phyloP scores from a whole-genome alignment of 2,113 vertebrate species.

The Pipra filicauda region DNA sequence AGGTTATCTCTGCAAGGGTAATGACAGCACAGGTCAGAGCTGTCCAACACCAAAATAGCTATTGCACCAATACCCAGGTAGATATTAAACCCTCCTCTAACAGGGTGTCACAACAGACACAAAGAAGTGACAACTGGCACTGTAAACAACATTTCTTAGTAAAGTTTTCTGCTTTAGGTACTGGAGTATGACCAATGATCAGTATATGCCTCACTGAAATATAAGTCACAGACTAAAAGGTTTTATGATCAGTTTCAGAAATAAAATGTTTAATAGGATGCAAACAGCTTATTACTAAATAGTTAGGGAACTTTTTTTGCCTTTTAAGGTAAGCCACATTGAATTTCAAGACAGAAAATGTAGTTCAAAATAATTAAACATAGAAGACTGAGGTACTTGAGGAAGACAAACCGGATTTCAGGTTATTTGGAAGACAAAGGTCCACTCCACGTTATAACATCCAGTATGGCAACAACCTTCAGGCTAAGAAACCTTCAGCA shows the following conservation, averaged over 20 bases:
- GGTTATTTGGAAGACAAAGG: background rate
- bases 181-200: background rate
- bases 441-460: background rate
- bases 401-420: background rate
- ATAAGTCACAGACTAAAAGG: background rate
- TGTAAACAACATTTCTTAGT: background rate
- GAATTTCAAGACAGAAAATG: background rate
- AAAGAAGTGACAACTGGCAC: background rate
- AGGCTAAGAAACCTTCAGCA: background rate
- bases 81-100: background rate
- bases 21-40: background rate
- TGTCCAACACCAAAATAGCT: background rate
- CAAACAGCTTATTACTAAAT: background rate
- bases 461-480: rapidly evolving
- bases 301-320: background rate
- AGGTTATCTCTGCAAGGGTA: background rate
- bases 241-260: background rate
- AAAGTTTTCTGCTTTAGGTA: background rate
- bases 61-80: rapidly evolving
- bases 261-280: background rate
- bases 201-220: background rate
- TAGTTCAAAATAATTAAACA: background rate
- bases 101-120: background rate
- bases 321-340: background rate
- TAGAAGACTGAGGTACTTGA: background rate